phyloP scores from a whole-genome alignment of 2,797 vertebrate species.

The Myotis vivesi region DNA sequence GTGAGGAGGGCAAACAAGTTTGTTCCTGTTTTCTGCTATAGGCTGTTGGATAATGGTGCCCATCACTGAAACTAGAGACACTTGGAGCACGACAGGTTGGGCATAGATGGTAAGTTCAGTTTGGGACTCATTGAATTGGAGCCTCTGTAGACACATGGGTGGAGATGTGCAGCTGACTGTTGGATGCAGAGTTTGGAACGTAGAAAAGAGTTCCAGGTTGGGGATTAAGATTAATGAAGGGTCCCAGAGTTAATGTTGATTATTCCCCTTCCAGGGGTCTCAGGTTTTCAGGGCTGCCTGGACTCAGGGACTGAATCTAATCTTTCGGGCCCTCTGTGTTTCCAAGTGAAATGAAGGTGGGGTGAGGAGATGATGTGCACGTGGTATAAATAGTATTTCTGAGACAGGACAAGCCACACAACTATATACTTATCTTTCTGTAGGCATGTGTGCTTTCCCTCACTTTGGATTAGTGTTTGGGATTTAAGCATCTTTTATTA shows the following conservation, averaged over 20 bases:
- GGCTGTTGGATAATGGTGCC: background rate
- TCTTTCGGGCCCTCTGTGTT: background rate
- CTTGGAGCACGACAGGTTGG: background rate
- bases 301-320: background rate
- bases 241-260: background rate
- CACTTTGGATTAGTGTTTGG: background rate
- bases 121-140: background rate
- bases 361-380: background rate
- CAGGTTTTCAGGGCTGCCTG: background rate
- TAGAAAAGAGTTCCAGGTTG: background rate
- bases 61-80: background rate
- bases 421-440: background rate
- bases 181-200: background rate
- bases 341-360: background rate
- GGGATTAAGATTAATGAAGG: background rate
- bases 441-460: background rate
- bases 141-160: background rate
- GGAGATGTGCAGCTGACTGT: background rate
- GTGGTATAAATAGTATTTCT: background rate
- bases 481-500: background rate
- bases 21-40: background rate
- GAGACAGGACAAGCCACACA: background rate
- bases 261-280: conserved; percentile 7
- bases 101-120: background rate
- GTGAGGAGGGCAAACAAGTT: background rate